phyloP scores from a whole-genome alignment of 2,797 vertebrate genomes.

The Leucoraja ocellata region DNA sequence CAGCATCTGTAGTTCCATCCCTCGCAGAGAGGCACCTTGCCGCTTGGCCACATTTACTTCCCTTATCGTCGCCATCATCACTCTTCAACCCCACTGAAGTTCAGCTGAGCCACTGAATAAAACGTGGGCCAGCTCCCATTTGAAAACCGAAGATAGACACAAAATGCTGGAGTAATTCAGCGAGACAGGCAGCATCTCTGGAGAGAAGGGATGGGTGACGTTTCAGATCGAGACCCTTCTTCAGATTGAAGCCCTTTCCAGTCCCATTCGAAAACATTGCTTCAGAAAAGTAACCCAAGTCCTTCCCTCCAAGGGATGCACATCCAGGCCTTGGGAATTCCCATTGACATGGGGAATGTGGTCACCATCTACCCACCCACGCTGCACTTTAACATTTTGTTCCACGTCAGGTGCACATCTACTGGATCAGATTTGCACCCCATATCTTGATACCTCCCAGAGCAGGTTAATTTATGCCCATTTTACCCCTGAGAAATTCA shows the following conservation, averaged over 20 bases:
- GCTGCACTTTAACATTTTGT: neutral
- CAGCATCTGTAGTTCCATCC: too few relatives aligned
- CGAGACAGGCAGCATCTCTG: too few relatives aligned
- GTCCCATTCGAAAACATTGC: neutral
- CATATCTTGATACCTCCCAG: neutral
- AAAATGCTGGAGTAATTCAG: too few relatives aligned
- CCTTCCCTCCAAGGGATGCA: neutral
- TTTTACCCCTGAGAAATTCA: neutral
- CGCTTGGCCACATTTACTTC: neutral
- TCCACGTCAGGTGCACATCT: neutral
- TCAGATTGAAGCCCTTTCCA: too few relatives aligned
- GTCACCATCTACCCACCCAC: neutral
- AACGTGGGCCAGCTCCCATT: neutral
- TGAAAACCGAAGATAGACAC: too few relatives aligned
- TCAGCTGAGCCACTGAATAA: neutral
- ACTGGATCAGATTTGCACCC: neutral
- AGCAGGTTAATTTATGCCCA: neutral
- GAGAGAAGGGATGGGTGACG: too few relatives aligned
- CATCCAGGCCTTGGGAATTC: neutral
- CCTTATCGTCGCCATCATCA: neutral
- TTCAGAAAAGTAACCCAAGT: neutral
- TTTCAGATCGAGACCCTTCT: too few relatives aligned
- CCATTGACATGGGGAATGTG: neutral
- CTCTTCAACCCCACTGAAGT: neutral
- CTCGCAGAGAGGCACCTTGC: neutral